Conservation (phyloP, 2,113 vertebrate species). For the Cyanoramphus novaezelandiae region DNA sequence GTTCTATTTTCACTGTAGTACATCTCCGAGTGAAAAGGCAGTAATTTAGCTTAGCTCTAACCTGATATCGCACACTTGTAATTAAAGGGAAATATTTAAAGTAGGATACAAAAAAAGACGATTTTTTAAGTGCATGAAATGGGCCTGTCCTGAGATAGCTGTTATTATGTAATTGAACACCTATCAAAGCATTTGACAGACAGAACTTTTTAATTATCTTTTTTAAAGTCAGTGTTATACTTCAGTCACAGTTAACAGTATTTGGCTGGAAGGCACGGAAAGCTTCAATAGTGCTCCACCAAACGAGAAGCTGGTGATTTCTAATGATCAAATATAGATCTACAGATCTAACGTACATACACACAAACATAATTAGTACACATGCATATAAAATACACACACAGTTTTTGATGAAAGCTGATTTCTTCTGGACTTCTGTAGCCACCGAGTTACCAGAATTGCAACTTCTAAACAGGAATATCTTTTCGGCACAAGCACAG, state of each 20-base stretch:
- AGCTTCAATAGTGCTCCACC: background rate
- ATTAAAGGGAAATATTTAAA: constrained; percentile 37
- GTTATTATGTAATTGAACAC: background rate
- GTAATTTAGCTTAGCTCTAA: background rate
- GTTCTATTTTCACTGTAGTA: background rate
- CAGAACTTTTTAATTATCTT: background rate
- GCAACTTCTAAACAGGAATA: background rate
- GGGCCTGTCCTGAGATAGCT: background rate
- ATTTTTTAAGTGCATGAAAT: background rate
- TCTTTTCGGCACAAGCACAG: background rate
- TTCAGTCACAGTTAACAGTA: background rate
- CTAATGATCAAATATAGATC: background rate
- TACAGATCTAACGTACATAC: rapidly evolving
- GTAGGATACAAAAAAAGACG: background rate
- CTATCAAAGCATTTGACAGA: background rate
- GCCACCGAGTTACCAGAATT: background rate
- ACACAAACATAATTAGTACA: background rate
- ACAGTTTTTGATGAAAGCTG: background rate
- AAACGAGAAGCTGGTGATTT: background rate
- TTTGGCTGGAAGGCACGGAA: background rate
- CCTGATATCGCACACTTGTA: background rate
- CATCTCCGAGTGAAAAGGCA: background rate
- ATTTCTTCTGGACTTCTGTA: background rate
- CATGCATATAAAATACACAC: background rate
- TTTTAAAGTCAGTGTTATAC: background rate